Evolutionary conservation across 2,888 invertebrate species (phyloP), one percentile per base, ranked within the genome.

Genomic region (Trachelus tabidus): DNA sequence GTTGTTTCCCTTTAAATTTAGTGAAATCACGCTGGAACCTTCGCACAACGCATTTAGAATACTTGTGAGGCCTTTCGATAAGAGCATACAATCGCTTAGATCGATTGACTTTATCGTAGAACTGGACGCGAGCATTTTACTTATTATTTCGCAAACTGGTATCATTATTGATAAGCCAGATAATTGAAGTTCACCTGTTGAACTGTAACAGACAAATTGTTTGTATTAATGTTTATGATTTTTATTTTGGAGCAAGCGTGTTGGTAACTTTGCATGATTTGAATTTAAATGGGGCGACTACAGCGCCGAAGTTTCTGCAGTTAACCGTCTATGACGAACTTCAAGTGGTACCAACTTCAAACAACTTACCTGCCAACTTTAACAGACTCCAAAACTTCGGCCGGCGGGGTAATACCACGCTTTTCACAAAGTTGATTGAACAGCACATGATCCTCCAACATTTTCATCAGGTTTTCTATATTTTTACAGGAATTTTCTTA

Each of bases 1-100:
- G 75, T 91, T 91, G 79, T 92, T 92, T 15, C 92, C 92, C 76
- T 91, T 89, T 1, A 92, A 83, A 81, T 91, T 90, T n/a, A 92
- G 73, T 0, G 86, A 82, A 15, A 86, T 86, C n/a, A 92, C 85
- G 68, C 83, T 86, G 0, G 90, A 87, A 73, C 91, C 91, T 79
- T 90, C 87, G 68, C 86, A 86, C 15, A 92, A 82, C 0, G 90
- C 90, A 76, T 91, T 88, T 2, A 92, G 78, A 73, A 92, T 86
- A 37, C 86, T 87, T 77, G 79, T 80, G 11, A 91, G 82, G 68
- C 91, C 91, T 84, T 90, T 90, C 9, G 91, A 86, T 12, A 91
- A 86, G 6, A 92, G 81, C 86, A 92, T 89, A 76, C 92, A 92
- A 80, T 92, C 91, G 73, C 90, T 88, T 1, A 92, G 80, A 79